These are phyloP conservation scores for Brienomyrus longianalis DNA, from an alignment of 2,113 vertebrate genomes.

Conservation along the genomic window DNA sequence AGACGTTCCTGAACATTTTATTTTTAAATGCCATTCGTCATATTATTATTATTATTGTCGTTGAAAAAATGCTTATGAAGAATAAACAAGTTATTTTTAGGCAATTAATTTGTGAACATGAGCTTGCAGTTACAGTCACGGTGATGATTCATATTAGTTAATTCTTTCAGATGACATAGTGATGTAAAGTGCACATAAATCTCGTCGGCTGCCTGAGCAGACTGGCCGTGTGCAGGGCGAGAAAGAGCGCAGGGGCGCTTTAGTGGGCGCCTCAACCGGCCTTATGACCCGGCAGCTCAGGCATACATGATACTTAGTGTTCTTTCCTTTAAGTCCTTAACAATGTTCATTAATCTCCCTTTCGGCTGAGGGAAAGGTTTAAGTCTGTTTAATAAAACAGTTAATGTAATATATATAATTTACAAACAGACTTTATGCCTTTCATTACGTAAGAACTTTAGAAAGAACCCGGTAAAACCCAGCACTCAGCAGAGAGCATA, in stretches of 20 bases:
- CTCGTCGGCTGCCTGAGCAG: neutral
- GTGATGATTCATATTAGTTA: neutral
- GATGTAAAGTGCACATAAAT: neutral
- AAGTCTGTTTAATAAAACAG: neutral
- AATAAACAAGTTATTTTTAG: neutral
- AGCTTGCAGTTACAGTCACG: neutral
- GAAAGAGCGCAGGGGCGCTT: neutral
- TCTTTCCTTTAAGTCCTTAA: too few species aligned
- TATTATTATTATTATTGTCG: neutral
- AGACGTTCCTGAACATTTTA: neutral
- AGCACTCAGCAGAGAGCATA: neutral
- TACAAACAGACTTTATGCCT: neutral
- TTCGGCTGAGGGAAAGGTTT: neutral
- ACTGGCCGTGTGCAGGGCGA: neutral
- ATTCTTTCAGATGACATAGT: neutral
- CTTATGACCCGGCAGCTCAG: neutral
- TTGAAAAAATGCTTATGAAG: neutral
- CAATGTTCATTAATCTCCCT: neutral
- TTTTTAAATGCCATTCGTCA: neutral
- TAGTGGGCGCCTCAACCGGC: neutral
- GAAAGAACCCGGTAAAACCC: neutral
- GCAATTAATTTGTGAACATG: neutral
- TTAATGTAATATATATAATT: too few species aligned
- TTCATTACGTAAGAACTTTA: neutral
- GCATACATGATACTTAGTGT: neutral